Conservation (phyloP, 2,113 vertebrate species). For the Paracanthobrama guichenoti region DNA sequence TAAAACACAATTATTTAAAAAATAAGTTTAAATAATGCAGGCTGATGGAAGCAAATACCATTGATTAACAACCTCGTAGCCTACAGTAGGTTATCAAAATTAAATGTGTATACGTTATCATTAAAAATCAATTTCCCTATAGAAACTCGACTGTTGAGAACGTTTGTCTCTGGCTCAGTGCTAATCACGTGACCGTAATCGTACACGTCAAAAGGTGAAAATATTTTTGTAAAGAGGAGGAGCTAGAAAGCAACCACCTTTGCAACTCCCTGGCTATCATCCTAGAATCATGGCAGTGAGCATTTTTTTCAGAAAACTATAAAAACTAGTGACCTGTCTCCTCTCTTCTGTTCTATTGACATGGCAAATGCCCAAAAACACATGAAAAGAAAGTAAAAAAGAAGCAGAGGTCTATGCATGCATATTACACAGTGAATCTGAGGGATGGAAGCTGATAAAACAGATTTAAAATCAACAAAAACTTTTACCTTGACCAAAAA, state of each 20-base stretch:
- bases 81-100: too few relatives aligned
- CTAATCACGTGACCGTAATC: neutral
- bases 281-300: too few relatives aligned
- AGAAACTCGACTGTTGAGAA: too few relatives aligned
- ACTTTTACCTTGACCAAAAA: slow-evolving; percentile 20
- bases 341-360: neutral
- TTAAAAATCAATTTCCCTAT: too few relatives aligned
- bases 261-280: too few relatives aligned
- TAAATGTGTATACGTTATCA: too few relatives aligned
- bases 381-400: neutral
- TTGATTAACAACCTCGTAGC: too few relatives aligned
- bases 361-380: slow-evolving; percentile 54
- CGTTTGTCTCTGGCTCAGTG: neutral
- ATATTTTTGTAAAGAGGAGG: neutral
- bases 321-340: neutral
- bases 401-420: neutral
- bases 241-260: neutral
- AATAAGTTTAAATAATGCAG: too few relatives aligned
- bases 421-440: neutral
- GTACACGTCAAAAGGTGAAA: neutral
- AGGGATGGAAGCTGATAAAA: neutral
- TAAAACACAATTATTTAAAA: too few relatives aligned
- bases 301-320: neutral
- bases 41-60: too few relatives aligned
- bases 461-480: slow-evolving; percentile 24